Evolutionary conservation across 1,140 invertebrate species (phyloP).

Genomic region (Scaptomyza hsui): DNA sequence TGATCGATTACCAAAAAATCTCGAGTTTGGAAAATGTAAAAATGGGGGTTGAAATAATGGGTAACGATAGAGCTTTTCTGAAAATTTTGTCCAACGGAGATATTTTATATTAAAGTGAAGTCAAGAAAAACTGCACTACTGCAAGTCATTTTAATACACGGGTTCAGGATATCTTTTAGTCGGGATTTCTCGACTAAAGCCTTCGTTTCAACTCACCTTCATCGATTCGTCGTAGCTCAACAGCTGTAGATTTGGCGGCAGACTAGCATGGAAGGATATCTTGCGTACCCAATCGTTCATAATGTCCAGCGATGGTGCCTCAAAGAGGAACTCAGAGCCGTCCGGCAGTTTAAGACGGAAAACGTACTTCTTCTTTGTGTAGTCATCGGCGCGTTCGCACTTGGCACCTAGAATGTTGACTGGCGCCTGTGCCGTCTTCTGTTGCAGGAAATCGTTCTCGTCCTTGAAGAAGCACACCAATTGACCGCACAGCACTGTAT

Average conservation of each 20-base stretch:
- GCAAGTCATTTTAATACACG: too few relatives aligned
- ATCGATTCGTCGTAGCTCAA: conserved; percentile 90
- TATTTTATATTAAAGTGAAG: too few relatives aligned
- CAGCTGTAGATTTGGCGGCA: conserved; percentile 94
- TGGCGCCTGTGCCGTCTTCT: conserved; percentile 95
- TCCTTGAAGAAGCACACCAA: conserved; percentile 99
- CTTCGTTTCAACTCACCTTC: conserved; percentile 57
- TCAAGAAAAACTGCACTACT: too few relatives aligned
- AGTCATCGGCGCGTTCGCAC: conserved; percentile 94
- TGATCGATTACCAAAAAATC: too few relatives aligned
- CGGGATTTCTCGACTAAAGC: neutral
- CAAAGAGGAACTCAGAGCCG: conserved; percentile 96
- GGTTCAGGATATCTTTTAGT: too few relatives aligned
- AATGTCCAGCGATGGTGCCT: conserved; percentile 89
- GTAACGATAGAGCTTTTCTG: too few relatives aligned
- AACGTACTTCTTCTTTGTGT: conserved; percentile 97
- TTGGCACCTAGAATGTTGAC: conserved; percentile 93
- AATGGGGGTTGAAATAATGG: too few relatives aligned
- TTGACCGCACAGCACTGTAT: conserved; percentile 98
- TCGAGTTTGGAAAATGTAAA: too few relatives aligned
- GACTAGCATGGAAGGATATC: conserved; percentile 95
- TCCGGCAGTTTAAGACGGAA: conserved; percentile 95
- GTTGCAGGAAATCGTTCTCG: conserved; percentile 93
- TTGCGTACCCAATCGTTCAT: conserved; percentile 98
- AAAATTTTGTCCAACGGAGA: too few relatives aligned